A percentile compares a stretch with the other conserved stretches of the same genome.
Conservation (phyloP, 35 echinoderm and acorn worm species). For the Holothuria glaberrima region DNA sequence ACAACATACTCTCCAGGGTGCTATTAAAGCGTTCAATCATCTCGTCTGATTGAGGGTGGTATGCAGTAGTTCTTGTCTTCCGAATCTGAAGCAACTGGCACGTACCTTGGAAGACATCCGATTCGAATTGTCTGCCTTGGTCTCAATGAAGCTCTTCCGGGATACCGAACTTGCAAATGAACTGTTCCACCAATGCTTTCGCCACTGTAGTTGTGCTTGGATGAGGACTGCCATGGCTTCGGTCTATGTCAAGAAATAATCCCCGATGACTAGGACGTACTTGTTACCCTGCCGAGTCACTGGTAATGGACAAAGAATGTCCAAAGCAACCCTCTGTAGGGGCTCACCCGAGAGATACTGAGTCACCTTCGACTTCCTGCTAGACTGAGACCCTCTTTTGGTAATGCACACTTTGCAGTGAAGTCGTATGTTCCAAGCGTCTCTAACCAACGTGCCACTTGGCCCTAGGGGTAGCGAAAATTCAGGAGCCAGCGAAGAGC, state of each 20-base stretch:
- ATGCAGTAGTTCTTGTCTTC: background rate
- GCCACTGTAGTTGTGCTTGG: conserved; percentile 57
- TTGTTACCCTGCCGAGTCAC: background rate
- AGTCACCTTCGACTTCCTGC: background rate
- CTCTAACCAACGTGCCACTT: no score
- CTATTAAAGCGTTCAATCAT: conserved; percentile 1
- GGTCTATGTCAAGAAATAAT: conserved; percentile 61
- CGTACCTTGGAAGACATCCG: background rate
- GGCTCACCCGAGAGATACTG: background rate
- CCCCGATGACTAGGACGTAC: background rate
- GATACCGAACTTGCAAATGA: conserved; percentile 40
- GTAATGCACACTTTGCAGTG: conserved; percentile 19
- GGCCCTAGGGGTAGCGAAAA: no score
- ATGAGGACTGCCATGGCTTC: conserved; percentile 58
- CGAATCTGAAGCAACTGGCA: conserved; percentile 2
- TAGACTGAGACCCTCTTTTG: conserved; percentile 4
- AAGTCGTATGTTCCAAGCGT: no score
- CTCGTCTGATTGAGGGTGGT: conserved; percentile 53
- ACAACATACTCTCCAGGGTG: conserved; percentile 15
- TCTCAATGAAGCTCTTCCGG: conserved; percentile 23
- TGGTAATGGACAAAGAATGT: conserved; percentile 42
- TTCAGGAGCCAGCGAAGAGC: no score
- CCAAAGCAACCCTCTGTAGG: conserved; percentile 24
- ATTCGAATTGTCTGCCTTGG: conserved; percentile 30
- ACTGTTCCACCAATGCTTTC: background rate